These are phyloP conservation scores for Cantharis flavilabris DNA, from an alignment of 2,888 invertebrate species.

Conservation along the genomic window DNA sequence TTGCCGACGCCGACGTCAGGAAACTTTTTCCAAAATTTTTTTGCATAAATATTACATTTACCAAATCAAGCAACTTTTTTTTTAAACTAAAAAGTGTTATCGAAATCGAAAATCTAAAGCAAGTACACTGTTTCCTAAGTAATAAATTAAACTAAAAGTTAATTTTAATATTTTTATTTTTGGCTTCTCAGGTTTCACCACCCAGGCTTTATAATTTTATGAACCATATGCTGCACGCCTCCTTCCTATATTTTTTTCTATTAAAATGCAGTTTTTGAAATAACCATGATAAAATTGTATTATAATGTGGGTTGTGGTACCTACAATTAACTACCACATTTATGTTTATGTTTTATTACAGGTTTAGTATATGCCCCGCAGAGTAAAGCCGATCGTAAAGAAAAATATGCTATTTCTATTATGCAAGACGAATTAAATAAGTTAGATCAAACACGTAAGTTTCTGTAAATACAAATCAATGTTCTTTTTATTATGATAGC, in stretches of 20 bases:
- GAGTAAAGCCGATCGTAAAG: not conserved
- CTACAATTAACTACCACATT: not conserved
- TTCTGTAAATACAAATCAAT: not conserved
- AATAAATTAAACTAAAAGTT: not conserved
- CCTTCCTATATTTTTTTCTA: not conserved
- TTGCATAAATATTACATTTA: too few species aligned
- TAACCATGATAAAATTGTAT: not conserved
- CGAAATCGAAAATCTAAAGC: too few species aligned
- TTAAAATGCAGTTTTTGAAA: not conserved
- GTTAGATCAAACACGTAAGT: not conserved
- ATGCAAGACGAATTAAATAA: not conserved
- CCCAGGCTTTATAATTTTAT: not conserved
- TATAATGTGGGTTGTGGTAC: not conserved
- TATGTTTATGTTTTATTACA: not conserved
- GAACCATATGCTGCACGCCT: not conserved
- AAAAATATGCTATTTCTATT: not conserved
- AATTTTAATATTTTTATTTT: not conserved
- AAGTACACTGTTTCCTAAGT: not conserved
- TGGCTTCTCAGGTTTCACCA: not conserved
- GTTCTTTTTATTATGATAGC: not conserved
- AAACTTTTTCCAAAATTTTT: too few species aligned
- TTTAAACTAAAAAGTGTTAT: too few species aligned
- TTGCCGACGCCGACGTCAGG: too few species aligned
- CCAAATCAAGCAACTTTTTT: too few species aligned
- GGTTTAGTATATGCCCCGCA: not conserved